Conservation (phyloP, 2,113 vertebrate species). For the Tachuris rubrigastra region DNA sequence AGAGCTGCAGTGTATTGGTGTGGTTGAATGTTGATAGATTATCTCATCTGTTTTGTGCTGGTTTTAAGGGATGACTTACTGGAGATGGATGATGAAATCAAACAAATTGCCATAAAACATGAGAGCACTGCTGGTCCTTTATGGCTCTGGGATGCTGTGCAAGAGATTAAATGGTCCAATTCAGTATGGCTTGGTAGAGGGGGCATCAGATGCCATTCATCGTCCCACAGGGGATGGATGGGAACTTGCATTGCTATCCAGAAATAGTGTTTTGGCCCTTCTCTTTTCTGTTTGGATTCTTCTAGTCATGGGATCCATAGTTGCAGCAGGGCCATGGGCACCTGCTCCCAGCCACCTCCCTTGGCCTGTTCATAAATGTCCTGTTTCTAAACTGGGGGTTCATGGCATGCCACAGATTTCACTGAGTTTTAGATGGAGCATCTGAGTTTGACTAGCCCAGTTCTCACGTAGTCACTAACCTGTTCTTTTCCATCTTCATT, state of each 20-base stretch:
- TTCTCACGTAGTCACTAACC: background rate
- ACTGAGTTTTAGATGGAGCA: background rate
- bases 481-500: constrained; percentile 1
- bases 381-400: background rate
- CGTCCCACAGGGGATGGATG: background rate
- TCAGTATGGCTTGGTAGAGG: background rate
- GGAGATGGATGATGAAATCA: background rate
- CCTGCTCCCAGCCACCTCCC: background rate
- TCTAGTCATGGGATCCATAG: background rate
- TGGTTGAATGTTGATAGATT: background rate
- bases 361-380: background rate
- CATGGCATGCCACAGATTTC: background rate
- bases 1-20: background rate
- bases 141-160: background rate
- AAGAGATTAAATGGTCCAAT: background rate
- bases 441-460: background rate
- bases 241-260: background rate
- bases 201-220: background rate
- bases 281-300: background rate
- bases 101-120: background rate
- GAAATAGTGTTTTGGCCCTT: background rate
- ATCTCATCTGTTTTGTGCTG: background rate
- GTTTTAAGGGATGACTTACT: background rate
- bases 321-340: background rate
- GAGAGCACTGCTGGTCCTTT: background rate